Base-by-base conservation (phyloP, 2,888 invertebrate species). In the Plemyria rubiginata region DNA sequence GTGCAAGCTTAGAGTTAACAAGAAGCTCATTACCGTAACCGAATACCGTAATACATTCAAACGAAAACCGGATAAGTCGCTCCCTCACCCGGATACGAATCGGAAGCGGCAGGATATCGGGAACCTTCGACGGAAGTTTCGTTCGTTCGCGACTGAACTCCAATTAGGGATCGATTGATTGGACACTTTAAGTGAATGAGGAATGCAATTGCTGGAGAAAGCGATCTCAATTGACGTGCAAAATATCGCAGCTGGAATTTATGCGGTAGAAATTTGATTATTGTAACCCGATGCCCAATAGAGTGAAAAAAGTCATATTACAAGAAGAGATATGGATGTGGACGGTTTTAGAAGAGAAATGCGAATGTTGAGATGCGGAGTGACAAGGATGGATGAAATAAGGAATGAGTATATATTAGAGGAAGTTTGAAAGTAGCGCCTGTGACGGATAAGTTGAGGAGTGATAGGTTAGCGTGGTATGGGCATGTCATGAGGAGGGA, bases 101-200 rank as follows among this genome's bases (percentile, higher is more conserved):
- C 79, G 78, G 78, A 81, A 80, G 77, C 76, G 71, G 72, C 78
- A 78, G 87, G 87, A 85, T 83, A 84, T 86, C 85, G 83, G 82
- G 81, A 85, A 81, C 84, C 84, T 77, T 73, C 67, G 78, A 70
- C 84, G 88, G 88, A 88, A 83, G 86, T 85, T 84, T 84, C 85
- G 78, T 71, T 82, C 80, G 78, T 78, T 82, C 78, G 79, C 78
- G 74, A 76, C 73, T 54, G 58, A 68, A 61, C 68, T 65, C 72
- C 75, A 75, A 76, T 77, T 75, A 74, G 62, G 62, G 58, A 55
- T 53, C 67, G 68, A 66, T 63, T 70, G 68, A 68, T 68, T 68
- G 65, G 68, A 53, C 22, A 56, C 60, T 64, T 50, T 60, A 65
- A 65, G 60, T 65, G 65, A 65, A 60, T 65, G 60, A 49, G 60